Evolutionary conservation across 1,140 invertebrate species (phyloP), one percentile per base, ranked within the genome.

Genomic region (Conus ventricosus): DNA sequence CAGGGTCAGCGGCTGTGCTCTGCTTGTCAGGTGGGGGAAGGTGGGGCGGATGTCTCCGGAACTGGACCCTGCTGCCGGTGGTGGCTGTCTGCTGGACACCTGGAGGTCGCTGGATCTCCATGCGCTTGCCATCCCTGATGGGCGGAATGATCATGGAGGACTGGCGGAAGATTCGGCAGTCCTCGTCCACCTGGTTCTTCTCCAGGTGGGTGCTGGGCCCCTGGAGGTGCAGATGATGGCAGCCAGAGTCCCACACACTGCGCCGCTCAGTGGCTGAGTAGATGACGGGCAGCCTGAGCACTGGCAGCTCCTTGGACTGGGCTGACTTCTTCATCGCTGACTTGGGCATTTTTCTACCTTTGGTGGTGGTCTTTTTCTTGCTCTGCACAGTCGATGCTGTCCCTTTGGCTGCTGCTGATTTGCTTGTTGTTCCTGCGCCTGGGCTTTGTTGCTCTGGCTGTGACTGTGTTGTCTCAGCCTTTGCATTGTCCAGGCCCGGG

Each of bases 281-380:
- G 82, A 84, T 84, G 55, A 20, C 63, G 27, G 82, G 82, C n/a
- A 84, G 82, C n/a, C 25, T 84, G 8, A 84, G 54, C 82, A 84
- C 23, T 2, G 13, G 20, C 17, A 71, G 6, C 6, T 13, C 20
- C 67, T 71, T 71, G 55, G n/a, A 23, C 27, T 84, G 67, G 5
- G 7, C 23, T 13, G 51, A 20, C 27, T 84, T 84, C 15, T 13
- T 20, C 39, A 25, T 20, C 1, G 67, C 67, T 20, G 67, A 6
- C 67, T 71, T 71, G 6, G 17, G 11, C 67, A 17, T 71, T n/a
- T 71, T 71, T 20, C 67, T 71, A 8, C 67, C 67, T 71, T 20
- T 71, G 11, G 13, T 20, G 6, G 11, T 20, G 6, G 67, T 23
- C 67, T 4, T 11, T 71, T 15, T 15, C 57, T 15, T 60, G 57